Evolutionary conservation across 1,140 invertebrate genomes (phyloP).

Genomic region (Halyomorpha halys): DNA sequence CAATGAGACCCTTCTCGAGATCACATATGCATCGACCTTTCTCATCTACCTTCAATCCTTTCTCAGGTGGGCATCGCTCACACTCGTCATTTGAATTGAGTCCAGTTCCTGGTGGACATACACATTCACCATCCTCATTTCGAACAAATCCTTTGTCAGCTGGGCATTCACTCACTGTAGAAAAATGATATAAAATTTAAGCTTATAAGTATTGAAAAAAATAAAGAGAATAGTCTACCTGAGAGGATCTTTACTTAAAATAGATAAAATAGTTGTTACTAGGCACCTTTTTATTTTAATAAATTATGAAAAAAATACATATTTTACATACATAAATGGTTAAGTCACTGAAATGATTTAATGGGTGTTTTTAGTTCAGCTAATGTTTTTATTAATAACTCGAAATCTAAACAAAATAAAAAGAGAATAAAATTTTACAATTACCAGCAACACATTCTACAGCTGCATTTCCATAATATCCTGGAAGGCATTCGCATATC

Average conservation of each 20-base stretch:
- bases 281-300: no score
- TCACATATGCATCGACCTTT: conserved; percentile 70
- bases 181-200: conserved; percentile 24
- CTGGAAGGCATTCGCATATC: conserved; percentile 77
- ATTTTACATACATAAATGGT: no score
- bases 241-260: no score
- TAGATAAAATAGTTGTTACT: no score
- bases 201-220: no score
- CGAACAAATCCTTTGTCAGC: conserved; percentile 59
- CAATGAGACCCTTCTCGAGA: conserved; percentile 58
- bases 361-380: no score
- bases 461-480: conserved; percentile 70
- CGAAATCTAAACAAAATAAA: no score
- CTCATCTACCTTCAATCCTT: conserved; percentile 62
- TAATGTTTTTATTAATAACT: no score
- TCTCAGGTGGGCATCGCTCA: conserved; percentile 53
- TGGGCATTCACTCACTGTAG: conserved; percentile 49
- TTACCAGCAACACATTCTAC: conserved; percentile 61
- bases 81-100: conserved; percentile 67
- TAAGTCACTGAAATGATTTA: no score
- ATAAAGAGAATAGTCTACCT: no score
- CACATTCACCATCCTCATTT: conserved; percentile 57
- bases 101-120: conserved; percentile 62
- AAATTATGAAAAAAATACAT: no score
- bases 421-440: background rate